Conservation (phyloP, 2,797 vertebrate genomes). For the Alauda arvensis region DNA sequence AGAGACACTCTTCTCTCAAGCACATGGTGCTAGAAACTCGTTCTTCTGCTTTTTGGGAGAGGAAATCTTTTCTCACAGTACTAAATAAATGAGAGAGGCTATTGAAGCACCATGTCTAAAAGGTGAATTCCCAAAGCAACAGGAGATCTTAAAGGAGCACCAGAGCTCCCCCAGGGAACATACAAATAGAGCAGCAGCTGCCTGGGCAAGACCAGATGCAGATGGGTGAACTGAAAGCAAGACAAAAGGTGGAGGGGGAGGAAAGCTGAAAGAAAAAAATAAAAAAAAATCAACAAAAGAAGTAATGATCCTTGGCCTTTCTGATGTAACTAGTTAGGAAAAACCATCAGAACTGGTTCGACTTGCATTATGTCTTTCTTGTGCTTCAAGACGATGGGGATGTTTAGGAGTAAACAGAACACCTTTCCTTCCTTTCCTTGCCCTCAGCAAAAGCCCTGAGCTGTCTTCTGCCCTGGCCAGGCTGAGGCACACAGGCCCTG, state of each 20-base stretch:
- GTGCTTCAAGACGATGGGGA: not conserved
- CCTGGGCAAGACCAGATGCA: conserved; percentile 48
- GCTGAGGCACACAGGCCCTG: not conserved
- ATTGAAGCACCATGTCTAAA: conserved; percentile 51
- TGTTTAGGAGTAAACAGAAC: not conserved
- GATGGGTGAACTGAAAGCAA: conserved; percentile 44
- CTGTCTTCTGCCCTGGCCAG: not conserved
- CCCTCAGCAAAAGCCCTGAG: not conserved
- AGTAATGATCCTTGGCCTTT: not conserved
- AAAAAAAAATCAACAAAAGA: not conserved
- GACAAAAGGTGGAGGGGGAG: not conserved
- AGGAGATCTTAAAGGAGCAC: conserved; percentile 40
- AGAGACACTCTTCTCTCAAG: conserved; percentile 21
- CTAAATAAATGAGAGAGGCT: conserved; percentile 40
- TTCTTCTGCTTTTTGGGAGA: conserved; percentile 58
- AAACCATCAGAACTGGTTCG: not conserved
- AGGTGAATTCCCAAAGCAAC: conserved; percentile 64
- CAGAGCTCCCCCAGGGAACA: conserved; percentile 35
- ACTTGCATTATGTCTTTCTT: not conserved
- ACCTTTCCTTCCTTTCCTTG: not conserved
- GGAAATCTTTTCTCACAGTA: conserved; percentile 54
- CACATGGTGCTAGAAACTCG: conserved; percentile 8
- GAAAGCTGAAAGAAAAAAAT: not conserved
- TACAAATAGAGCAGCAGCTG: conserved; percentile 45
- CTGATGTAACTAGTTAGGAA: conserved; percentile 6